Evolutionary conservation across 2,113 vertebrate genomes (phyloP), one percentile per base, ranked within the genome.

Genomic region (Eudyptes chrysolophus): DNA sequence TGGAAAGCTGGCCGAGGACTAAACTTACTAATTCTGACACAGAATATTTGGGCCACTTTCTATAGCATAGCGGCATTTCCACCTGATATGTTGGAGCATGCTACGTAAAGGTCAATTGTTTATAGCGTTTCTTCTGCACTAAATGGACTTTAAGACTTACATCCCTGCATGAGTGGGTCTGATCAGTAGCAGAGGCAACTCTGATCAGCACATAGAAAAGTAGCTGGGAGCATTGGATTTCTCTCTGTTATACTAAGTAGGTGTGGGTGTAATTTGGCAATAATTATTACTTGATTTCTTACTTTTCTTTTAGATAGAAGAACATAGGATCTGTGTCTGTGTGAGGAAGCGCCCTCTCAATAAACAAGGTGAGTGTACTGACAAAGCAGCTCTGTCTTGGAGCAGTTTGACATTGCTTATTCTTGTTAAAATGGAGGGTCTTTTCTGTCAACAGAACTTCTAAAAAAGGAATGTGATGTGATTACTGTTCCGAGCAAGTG

Each of bases 341-440:
- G 99, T 99, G 81, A 99, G 99, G 65, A 99, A 99, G 95, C 99
- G 99, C 3, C 99, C 99, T 3, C 98, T 99, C 25, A 99, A 99
- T 97, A 99, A 98, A 90, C 98, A 99, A 98, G 99, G 99, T 99
- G 96, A 87, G 85, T 6, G 5, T 24, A 40, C 19, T 55, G 76
- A 57, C 38, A 44, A 26, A 70, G 44, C 19, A 81, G 38, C 25
- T 70, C 40, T 85, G 30, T 76, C 30, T 46, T 54, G 44, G 48
- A 62, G 40, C 30, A 36, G 36, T 46, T 57, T 76, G 38, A 40
- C 14, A 24, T 84, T n/a, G 27, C 16, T 85, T 19, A 36, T 66
- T 86, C 34, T 40, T 7, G 2, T 58, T 92, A 61, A 70, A 80
- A 84, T 36, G 21, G 40, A 66, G 22, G 9, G 3, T 92, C 42